These are phyloP conservation scores for Carcharodon carcharias DNA, from an alignment of 2,797 vertebrate genomes.

Conservation along the genomic window DNA sequence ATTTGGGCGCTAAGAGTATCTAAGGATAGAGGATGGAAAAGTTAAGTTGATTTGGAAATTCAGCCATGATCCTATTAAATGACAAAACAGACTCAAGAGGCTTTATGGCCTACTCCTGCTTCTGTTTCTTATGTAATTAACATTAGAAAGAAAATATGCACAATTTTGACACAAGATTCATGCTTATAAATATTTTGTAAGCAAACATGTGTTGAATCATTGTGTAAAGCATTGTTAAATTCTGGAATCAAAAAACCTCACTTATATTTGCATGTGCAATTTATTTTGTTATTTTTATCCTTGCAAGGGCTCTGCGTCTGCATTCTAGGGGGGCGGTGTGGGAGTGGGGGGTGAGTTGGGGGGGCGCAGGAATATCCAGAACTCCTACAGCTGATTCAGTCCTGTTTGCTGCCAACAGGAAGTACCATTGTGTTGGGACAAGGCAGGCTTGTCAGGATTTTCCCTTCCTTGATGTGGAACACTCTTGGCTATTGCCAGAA, in stretches of 20 bases:
- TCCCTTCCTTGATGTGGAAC: not conserved
- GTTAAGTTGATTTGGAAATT: too few species aligned
- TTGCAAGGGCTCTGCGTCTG: not conserved
- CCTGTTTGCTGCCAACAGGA: not conserved
- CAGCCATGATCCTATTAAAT: too few species aligned
- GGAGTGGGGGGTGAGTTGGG: too few species aligned
- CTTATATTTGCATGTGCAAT: not conserved
- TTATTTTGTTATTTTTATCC: not conserved
- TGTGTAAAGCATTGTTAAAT: not conserved
- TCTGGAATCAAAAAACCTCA: not conserved
- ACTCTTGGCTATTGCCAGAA: not conserved
- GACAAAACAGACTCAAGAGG: too few species aligned
- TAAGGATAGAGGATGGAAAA: too few species aligned
- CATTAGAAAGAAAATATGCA: not conserved
- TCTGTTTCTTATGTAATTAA: not conserved
- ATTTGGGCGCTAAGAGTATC: too few species aligned
- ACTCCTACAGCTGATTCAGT: not conserved
- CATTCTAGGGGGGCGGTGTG: too few species aligned
- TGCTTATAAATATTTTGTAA: not conserved
- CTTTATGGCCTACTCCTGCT: too few species aligned
- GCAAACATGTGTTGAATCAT: not conserved
- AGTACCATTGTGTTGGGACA: not conserved
- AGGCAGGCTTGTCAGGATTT: not conserved
- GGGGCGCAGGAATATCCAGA: not conserved
- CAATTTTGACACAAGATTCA: not conserved